These are phyloP conservation scores for Synodontis membranacea DNA, from an alignment of 2,113 vertebrate genomes.

Conservation along the genomic window DNA sequence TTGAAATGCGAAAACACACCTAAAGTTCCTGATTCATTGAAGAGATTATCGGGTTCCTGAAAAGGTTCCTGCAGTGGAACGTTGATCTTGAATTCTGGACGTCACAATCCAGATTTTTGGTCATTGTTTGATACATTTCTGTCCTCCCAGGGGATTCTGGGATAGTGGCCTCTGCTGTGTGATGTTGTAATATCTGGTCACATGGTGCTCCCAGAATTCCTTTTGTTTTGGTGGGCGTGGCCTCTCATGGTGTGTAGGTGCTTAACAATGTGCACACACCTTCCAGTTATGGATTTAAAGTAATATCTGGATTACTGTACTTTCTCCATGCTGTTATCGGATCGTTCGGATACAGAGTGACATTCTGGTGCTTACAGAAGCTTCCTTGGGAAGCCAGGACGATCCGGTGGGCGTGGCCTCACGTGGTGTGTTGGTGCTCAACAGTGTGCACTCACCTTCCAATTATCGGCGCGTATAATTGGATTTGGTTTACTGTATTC, in stretches of 20 bases:
- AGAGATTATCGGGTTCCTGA: not conserved
- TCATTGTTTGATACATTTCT: slow-evolving; percentile 4
- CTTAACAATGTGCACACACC: slow-evolving; percentile 17
- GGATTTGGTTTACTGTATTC: slow-evolving; percentile 36
- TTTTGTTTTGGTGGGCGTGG: not conserved
- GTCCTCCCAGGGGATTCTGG: slow-evolving; percentile 50
- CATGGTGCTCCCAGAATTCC: slow-evolving; percentile 58
- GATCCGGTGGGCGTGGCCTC: slow-evolving; percentile 31
- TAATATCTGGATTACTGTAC: slow-evolving; percentile 45
- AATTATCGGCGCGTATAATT: not conserved
- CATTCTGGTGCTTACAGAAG: slow-evolving; percentile 22
- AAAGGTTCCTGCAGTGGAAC: not conserved
- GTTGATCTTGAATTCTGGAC: slow-evolving; percentile 10
- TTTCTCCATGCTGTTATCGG: not conserved
- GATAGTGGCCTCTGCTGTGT: slow-evolving; percentile 55
- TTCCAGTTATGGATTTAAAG: slow-evolving; percentile 21
- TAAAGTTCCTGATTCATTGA: not conserved
- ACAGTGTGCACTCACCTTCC: slow-evolving; percentile 34
- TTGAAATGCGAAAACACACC: not conserved
- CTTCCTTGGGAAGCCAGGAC: not conserved
- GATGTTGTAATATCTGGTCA: slow-evolving; percentile 50
- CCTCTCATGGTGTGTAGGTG: slow-evolving; percentile 32
- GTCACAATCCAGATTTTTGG: not conserved
- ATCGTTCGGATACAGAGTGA: slow-evolving; percentile 35
- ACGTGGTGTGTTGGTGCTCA: slow-evolving; percentile 44